These are phyloP conservation scores for Bovichtus diacanthus DNA, from an alignment of 2,797 vertebrate genomes.

Conservation along the genomic window DNA sequence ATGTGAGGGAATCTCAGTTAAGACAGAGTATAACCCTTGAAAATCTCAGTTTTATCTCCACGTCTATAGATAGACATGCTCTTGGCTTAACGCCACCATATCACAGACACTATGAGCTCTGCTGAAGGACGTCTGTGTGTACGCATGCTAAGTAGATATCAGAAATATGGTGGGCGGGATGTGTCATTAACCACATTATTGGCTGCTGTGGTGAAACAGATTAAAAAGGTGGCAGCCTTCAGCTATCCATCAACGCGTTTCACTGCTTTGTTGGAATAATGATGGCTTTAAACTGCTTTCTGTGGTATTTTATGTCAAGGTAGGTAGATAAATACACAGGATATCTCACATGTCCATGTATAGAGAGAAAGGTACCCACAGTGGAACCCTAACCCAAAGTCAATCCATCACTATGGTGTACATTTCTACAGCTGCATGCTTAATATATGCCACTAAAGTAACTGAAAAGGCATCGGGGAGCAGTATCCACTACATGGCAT, in stretches of 20 bases:
- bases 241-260: constrained; percentile 28
- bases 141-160: constrained; percentile 59
- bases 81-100: constrained; percentile 3
- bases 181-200: constrained; percentile 54
- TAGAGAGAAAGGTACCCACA: background rate
- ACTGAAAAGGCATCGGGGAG: background rate
- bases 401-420: background rate
- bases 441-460: background rate
- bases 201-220: constrained; percentile 45
- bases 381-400: no score
- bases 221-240: constrained; percentile 54
- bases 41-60: background rate
- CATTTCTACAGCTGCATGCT: constrained; percentile 7
- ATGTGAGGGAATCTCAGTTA: background rate
- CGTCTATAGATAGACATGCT: constrained; percentile 9
- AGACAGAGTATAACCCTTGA: background rate
- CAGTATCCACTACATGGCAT: background rate
- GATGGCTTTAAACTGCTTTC: constrained; percentile 43
- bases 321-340: background rate
- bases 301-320: constrained; percentile 15
- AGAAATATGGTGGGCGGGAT: constrained; percentile 20
- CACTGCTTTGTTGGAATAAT: constrained; percentile 21
- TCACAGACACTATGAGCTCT: constrained; percentile 43
- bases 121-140: constrained; percentile 48
- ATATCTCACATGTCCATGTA: background rate